These are phyloP conservation scores for Dermatemys mawii DNA, from an alignment of 2,113 vertebrate species.

Conservation along the genomic window DNA sequence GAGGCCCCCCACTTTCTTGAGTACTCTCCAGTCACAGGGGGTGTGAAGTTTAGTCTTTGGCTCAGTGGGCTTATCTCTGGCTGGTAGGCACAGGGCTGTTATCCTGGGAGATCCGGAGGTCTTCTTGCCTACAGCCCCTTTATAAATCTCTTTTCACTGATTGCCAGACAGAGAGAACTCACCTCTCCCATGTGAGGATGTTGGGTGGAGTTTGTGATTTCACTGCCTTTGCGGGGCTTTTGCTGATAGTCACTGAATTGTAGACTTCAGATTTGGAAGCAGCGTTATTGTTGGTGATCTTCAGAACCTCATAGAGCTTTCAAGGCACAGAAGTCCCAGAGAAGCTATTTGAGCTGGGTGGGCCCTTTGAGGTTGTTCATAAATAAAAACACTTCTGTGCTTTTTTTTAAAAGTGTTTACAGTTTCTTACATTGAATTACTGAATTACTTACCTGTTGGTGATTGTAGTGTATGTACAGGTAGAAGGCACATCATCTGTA, in stretches of 20 bases:
- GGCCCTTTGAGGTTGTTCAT: neutral
- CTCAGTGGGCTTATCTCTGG: too few species aligned
- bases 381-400: neutral
- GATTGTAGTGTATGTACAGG: neutral
- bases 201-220: neutral
- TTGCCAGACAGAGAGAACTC: neutral
- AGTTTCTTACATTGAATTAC: neutral
- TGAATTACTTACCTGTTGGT: neutral
- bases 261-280: neutral
- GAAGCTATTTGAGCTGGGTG: neutral
- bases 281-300: neutral
- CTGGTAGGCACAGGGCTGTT: neutral
- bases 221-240: too few species aligned
- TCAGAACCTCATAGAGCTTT: neutral
- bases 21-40: neutral
- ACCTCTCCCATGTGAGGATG: too few species aligned
- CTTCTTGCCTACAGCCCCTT: neutral
- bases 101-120: neutral
- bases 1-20: too few species aligned
- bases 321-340: neutral
- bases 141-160: neutral
- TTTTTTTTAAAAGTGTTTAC: neutral
- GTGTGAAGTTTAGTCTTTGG: neutral
- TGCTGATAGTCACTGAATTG: neutral
- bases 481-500: neutral